Evolutionary conservation across 2,797 vertebrate species (phyloP), one percentile per base, ranked within the genome.

Genomic region (Molossus alvarezi): DNA sequence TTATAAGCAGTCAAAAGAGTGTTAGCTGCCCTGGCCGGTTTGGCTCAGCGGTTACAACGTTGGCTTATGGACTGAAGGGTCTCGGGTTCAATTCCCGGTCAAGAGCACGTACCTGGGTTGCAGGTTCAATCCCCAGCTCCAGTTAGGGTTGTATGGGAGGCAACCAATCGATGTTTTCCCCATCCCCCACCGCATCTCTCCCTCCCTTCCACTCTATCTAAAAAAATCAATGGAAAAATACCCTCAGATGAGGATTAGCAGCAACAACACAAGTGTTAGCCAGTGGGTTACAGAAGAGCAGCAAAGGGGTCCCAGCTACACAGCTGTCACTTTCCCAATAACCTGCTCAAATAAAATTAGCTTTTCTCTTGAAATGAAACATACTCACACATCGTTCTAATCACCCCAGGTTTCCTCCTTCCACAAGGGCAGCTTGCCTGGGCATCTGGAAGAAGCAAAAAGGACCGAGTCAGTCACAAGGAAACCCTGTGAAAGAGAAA

Each of bases 311-410:
- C 86, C 60, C 37, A 67, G 87, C 69, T 85, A 37, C 89, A 76
- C 86, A 91, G 67, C 73, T 83, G 58, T 84, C 96, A 82, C 62
- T 92, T 91, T 83, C 83, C 67, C 92, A 95, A 73, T 91, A 89
- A 87, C 83, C 75, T 91, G 67, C 11, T 93, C 67, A 64, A 53
- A 90, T 88, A 82, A 96, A 90, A 83, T 92, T 69, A 72, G 69
- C 89, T 94, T 94, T 96, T 91, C 71, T 88, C 71, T 79, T 60
- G 51, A 94, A 96, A 84, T 83, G 81, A 84, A 97, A 51, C 86
- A 55, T 62, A 65, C 45, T 45, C 58, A 73, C 10, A 4, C 20
- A 23, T 45, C 1, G 0, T 41, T 72, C 53, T 41, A 75, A 6
- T 58, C 79, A 25, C 51, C 37, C 41, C 27, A 5, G 2, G 33